Percentiles rank a stretch among this genome's conserved stretches.
phyloP scores from a whole-genome alignment of 1,140 invertebrate genomes.

The Heterodera carotae region DNA sequence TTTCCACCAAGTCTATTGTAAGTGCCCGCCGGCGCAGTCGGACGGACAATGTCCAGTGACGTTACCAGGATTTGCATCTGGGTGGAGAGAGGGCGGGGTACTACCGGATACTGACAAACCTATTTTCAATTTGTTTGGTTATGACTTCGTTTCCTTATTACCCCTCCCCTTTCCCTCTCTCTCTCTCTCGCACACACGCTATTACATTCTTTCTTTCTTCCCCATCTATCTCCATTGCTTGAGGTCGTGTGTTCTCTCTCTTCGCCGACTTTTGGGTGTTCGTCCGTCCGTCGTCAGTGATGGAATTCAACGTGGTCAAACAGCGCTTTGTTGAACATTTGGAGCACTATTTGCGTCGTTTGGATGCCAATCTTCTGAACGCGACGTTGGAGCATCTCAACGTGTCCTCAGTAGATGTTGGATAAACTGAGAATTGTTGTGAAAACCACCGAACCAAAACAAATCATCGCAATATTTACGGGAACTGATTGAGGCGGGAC shows the following conservation, averaged over 20 bases:
- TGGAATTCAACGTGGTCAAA: constrained; percentile 55
- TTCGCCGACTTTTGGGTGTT: constrained; percentile 51
- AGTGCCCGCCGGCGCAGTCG: too few relatives aligned
- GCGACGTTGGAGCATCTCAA: constrained; percentile 27
- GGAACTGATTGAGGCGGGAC: too few relatives aligned
- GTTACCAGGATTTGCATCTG: too few relatives aligned
- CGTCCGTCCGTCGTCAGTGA: constrained; percentile 41
- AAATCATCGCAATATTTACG: not conserved
- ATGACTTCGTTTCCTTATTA: too few relatives aligned
- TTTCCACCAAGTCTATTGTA: constrained; percentile 90
- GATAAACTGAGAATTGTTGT: not conserved
- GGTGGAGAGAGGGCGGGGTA: too few relatives aligned
- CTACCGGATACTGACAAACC: too few relatives aligned
- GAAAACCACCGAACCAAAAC: too few relatives aligned
- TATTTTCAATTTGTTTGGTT: too few relatives aligned
- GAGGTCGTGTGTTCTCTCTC: constrained; percentile 50
- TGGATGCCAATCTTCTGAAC: constrained; percentile 39
- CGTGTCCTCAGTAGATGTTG: not conserved
- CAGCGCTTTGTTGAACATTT: constrained; percentile 34
- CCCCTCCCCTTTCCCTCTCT: too few relatives aligned
- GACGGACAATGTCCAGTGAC: too few relatives aligned
- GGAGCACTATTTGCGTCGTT: constrained; percentile 35
- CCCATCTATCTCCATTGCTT: constrained; percentile 15
- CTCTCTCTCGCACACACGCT: too few relatives aligned
- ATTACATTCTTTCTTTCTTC: not conserved